Evolutionary conservation across 2,797 vertebrate genomes (phyloP).

Genomic region (Chiloscyllium punctatum): DNA sequence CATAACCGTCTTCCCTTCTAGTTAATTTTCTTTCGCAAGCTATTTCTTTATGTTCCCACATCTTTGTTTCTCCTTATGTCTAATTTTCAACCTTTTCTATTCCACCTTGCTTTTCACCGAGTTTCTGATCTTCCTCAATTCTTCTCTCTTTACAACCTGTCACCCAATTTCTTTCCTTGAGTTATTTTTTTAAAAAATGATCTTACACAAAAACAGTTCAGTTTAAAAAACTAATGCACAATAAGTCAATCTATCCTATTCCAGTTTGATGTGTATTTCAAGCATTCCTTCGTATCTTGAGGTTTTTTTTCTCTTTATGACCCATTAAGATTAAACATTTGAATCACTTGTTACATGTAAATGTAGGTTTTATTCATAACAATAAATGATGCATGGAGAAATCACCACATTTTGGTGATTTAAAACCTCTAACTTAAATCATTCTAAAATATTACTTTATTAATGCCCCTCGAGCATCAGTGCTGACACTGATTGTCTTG

Average conservation of each 20-base stretch:
- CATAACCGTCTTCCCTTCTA: background rate
- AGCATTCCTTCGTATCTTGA: background rate
- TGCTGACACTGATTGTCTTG: background rate
- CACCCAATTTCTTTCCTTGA: too few relatives aligned
- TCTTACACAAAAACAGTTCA: background rate
- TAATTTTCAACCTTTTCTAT: constrained; percentile 42
- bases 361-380: background rate
- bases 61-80: constrained; percentile 26
- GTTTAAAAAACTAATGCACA: background rate
- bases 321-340: background rate
- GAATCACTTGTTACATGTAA: background rate
- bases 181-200: too few relatives aligned
- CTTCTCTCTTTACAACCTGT: too few relatives aligned
- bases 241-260: background rate
- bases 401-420: background rate
- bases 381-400: background rate
- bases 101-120: constrained; percentile 36
- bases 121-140: background rate
- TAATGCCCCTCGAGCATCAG: background rate
- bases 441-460: background rate
- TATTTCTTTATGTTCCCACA: constrained; percentile 9
- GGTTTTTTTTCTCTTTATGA: background rate
- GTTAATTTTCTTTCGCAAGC: background rate
- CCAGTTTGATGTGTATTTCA: background rate
- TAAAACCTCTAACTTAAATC: background rate